These are phyloP conservation scores for Branchipolynoe longqiensis DNA, from an alignment of 2,888 invertebrate genomes.

Conservation along the genomic window DNA sequence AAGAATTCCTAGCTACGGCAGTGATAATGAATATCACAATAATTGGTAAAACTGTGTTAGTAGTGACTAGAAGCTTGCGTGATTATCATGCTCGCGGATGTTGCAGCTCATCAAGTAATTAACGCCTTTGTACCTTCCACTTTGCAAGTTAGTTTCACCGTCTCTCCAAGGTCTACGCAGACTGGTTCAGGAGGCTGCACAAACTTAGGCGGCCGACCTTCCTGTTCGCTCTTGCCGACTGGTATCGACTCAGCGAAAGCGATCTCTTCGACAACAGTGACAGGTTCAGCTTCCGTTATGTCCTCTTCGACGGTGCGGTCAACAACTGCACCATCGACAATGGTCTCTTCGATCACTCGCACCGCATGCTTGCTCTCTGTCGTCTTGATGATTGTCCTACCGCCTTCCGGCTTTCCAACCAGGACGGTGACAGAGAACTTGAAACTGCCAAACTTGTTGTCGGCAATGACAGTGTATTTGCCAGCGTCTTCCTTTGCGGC, in stretches of 20 bases:
- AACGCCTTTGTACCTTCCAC: constrained; percentile 57
- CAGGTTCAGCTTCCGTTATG: constrained; percentile 33
- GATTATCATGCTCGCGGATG: too few relatives aligned
- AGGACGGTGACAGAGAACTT: constrained; percentile 33
- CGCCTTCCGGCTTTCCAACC: constrained; percentile 40
- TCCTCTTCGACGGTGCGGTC: constrained; percentile 44
- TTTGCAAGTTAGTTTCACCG: constrained; percentile 51
- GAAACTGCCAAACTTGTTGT: constrained; percentile 63
- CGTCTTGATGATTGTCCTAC: constrained; percentile 38
- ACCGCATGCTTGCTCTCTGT: constrained; percentile 37
- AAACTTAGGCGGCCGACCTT: constrained; percentile 43
- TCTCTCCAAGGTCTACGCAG: constrained; percentile 54
- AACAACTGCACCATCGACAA: constrained; percentile 32
- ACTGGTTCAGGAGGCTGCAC: constrained; percentile 40
- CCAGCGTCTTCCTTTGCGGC: constrained; percentile 47
- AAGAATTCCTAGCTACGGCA: too few relatives aligned
- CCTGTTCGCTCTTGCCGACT: not conserved
- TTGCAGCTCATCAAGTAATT: too few relatives aligned
- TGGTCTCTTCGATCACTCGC: constrained; percentile 45
- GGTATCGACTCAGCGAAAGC: not conserved
- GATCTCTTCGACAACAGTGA: constrained; percentile 20
- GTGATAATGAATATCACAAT: too few relatives aligned
- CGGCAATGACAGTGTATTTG: constrained; percentile 41
- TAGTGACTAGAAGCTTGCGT: too few relatives aligned
- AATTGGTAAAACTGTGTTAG: too few relatives aligned